Evolutionary conservation across 1,140 invertebrate species (phyloP).

Genomic region (Macrocentrus cingulum): DNA sequence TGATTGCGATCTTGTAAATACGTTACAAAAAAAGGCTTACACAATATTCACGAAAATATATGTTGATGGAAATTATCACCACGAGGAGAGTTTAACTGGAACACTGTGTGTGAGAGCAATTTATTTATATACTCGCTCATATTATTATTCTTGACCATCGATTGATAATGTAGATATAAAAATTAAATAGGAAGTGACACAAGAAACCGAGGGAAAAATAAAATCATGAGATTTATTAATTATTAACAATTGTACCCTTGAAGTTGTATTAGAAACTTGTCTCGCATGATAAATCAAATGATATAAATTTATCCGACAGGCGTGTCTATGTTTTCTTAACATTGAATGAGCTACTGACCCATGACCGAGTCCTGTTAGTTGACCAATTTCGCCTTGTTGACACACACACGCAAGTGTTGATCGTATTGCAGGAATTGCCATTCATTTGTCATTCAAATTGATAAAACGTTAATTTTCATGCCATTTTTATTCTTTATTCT

Average conservation of each 20-base stretch:
- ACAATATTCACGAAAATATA: no score
- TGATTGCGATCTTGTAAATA: no score
- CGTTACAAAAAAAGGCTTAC: no score
- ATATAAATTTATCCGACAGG: neutral
- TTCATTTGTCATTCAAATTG: neutral
- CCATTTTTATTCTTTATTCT: neutral
- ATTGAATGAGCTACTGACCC: conserved; percentile 5
- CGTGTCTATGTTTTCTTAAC: neutral
- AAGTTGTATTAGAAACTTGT: no score
- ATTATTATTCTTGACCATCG: conserved; percentile 1
- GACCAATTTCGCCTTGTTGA: conserved; percentile 35
- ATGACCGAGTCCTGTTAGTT: conserved; percentile 5
- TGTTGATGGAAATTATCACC: no score
- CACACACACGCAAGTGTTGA: conserved; percentile 13
- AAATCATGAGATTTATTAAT: no score
- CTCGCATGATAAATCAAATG: no score
- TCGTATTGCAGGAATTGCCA: neutral
- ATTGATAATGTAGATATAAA: conserved; percentile 7
- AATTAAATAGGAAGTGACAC: neutral
- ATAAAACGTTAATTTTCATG: no score
- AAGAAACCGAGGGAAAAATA: neutral
- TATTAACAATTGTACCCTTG: no score
- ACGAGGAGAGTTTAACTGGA: no score
- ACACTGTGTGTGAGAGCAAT: no score
- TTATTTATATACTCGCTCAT: neutral